phyloP scores from a whole-genome alignment of 2,797 vertebrate species.

The Cyprinodon diabolis region DNA sequence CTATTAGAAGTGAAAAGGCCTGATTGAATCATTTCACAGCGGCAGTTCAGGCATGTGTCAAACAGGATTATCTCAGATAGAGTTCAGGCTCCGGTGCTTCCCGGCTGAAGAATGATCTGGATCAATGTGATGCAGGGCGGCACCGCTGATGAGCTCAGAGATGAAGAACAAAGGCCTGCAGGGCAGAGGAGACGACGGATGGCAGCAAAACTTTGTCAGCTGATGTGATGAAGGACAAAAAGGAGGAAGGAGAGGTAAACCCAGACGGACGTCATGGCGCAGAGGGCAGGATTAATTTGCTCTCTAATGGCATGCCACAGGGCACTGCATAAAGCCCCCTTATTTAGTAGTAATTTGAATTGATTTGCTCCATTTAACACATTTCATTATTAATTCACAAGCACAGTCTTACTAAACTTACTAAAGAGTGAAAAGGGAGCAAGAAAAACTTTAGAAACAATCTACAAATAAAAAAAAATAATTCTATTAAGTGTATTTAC shows the following conservation, averaged over 20 bases:
- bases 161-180: background rate
- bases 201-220: background rate
- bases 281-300: too few species aligned
- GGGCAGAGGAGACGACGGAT: background rate
- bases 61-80: background rate
- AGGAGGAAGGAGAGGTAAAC: background rate
- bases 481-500: too few species aligned
- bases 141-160: background rate
- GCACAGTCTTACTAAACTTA: too few species aligned
- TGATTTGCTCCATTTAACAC: too few species aligned
- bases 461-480: too few species aligned
- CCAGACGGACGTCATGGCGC: too few species aligned
- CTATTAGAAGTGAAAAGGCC: background rate
- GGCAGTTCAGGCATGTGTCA: background rate
- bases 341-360: too few species aligned
- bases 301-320: too few species aligned
- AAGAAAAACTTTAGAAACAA: too few species aligned
- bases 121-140: constrained; percentile 3
- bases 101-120: background rate
- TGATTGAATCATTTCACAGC: constrained; percentile 9
- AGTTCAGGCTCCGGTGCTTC: background rate
- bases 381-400: too few species aligned
- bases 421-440: too few species aligned
- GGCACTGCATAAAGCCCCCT: too few species aligned
- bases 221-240: background rate